Conservation (phyloP, 1,140 invertebrate species). For the Ostrea edulis region DNA sequence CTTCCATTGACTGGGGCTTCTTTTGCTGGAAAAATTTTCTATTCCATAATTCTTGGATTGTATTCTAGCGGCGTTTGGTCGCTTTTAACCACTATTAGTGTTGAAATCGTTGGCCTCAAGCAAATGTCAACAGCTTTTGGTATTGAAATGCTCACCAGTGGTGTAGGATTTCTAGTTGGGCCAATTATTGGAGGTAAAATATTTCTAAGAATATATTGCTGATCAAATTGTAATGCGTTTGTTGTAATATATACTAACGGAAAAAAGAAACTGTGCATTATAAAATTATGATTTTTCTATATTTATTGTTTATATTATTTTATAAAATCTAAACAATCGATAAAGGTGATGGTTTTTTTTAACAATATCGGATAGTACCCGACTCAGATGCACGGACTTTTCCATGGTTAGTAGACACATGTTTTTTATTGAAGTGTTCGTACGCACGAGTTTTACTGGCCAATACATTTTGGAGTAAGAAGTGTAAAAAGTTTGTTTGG, state of each 20-base stretch:
- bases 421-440: too few species aligned
- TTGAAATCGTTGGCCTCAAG: conserved; percentile 43
- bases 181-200: conserved; percentile 45
- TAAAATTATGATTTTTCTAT: too few species aligned
- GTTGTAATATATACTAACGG: not conserved
- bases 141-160: conserved; percentile 34
- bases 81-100: conserved; percentile 32
- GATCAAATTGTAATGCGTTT: not conserved
- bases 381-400: too few species aligned
- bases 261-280: too few species aligned
- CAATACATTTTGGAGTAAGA: too few species aligned
- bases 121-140: conserved; percentile 39
- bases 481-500: too few species aligned
- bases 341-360: too few species aligned
- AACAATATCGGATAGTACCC: too few species aligned
- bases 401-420: too few species aligned
- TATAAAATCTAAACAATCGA: too few species aligned
- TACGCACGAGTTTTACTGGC: too few species aligned
- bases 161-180: conserved; percentile 38
- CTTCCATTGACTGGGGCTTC: not conserved
- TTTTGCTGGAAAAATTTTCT: conserved; percentile 31
- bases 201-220: not conserved
- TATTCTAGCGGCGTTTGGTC: conserved; percentile 44
- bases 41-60: conserved; percentile 30
- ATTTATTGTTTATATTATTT: too few species aligned